phyloP scores from a whole-genome alignment of 2,888 invertebrate genomes.

The Apotomis turbidana region DNA sequence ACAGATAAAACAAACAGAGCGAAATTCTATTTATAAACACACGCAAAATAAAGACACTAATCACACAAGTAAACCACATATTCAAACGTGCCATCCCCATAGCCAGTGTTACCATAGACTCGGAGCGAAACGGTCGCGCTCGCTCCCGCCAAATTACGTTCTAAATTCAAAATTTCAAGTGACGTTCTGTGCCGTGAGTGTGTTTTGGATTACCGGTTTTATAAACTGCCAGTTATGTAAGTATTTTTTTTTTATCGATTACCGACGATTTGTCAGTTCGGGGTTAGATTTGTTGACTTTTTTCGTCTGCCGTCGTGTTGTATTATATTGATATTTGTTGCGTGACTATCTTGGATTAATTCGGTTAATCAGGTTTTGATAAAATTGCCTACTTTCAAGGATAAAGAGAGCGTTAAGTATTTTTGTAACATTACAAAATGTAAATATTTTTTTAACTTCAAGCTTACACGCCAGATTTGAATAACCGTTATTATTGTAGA shows the following conservation, averaged over 20 bases:
- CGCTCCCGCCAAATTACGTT: slow-evolving; percentile 10
- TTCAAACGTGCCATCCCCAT: slow-evolving; percentile 24
- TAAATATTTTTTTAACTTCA: too few relatives aligned
- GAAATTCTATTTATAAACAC: slow-evolving; percentile 25
- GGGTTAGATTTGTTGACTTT: neutral
- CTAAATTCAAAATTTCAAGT: slow-evolving; percentile 30
- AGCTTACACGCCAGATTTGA: too few relatives aligned
- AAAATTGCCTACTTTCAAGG: too few relatives aligned
- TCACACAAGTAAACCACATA: slow-evolving; percentile 26
- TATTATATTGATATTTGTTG: neutral
- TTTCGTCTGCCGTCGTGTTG: neutral
- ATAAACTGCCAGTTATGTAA: slow-evolving; percentile 31
- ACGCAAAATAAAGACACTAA: neutral
- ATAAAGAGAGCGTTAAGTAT: too few relatives aligned
- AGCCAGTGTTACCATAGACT: slow-evolving; percentile 20
- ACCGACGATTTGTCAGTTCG: neutral
- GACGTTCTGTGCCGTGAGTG: slow-evolving; percentile 35
- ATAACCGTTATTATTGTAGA: too few relatives aligned
- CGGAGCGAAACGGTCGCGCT: slow-evolving; percentile 28
- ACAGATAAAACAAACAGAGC: neutral
- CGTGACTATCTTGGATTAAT: slow-evolving; percentile 8
- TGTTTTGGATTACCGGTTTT: slow-evolving; percentile 27
- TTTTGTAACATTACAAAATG: too few relatives aligned
- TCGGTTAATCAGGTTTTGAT: neutral
- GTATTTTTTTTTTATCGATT: slow-evolving; percentile 10